Percentiles rank a stretch among this genome's conserved stretches.
phyloP scores from a whole-genome alignment of 2,888 invertebrate genomes.

The Volucella inanis region DNA sequence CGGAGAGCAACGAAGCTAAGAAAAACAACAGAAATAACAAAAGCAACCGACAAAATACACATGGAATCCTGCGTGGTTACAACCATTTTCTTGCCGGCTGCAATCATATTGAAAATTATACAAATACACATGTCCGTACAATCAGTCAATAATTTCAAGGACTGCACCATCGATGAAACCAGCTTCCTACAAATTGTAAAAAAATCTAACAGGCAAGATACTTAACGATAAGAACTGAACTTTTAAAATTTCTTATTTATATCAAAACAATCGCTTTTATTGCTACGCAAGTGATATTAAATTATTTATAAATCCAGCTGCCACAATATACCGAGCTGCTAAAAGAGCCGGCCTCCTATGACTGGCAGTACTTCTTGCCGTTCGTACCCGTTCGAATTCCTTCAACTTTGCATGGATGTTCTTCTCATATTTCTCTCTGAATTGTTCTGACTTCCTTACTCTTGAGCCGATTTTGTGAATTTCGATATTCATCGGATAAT shows the following conservation, averaged over 20 bases:
- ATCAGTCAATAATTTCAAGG: too few species aligned
- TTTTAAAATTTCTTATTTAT: constrained; percentile 24
- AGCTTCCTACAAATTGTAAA: too few species aligned
- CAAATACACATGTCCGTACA: too few species aligned
- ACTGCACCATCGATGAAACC: too few species aligned
- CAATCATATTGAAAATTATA: too few species aligned
- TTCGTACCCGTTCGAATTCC: not conserved
- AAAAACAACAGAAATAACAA: too few species aligned
- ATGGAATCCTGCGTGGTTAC: too few species aligned
- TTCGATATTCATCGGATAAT: constrained; percentile 1
- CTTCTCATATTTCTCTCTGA: constrained; percentile 35
- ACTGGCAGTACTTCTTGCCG: constrained; percentile 17
- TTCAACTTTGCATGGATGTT: constrained; percentile 19
- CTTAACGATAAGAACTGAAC: not conserved
- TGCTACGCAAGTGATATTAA: constrained; percentile 53
- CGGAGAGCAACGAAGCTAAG: too few species aligned
- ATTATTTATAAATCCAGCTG: constrained; percentile 64
- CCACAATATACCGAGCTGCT: constrained; percentile 50
- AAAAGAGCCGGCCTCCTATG: not conserved
- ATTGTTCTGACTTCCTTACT: constrained; percentile 28
- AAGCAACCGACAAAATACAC: too few species aligned
- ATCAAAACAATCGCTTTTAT: constrained; percentile 1
- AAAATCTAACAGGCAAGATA: too few species aligned
- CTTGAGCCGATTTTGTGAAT: constrained; percentile 56
- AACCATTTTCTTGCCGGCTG: too few species aligned